Percentiles rank a stretch among this genome's conserved stretches.
phyloP scores from a whole-genome alignment of 2,888 invertebrate genomes.

The Cephus runcator region DNA sequence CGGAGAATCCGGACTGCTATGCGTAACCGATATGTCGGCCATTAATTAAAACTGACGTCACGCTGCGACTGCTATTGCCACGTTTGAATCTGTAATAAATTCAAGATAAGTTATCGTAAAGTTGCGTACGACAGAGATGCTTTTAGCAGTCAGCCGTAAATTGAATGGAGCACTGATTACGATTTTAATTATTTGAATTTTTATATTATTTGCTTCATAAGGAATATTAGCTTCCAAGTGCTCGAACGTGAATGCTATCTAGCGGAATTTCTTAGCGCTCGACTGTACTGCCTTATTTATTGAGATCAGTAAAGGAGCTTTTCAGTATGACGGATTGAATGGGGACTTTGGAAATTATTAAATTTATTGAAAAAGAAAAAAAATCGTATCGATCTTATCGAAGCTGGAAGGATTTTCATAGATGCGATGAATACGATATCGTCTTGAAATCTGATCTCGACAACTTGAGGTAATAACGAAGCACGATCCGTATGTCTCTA shows the following conservation, averaged over 20 bases:
- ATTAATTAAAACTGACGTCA: background rate
- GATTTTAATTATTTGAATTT: background rate
- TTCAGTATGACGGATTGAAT: background rate
- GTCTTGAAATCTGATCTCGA: background rate
- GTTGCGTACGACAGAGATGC: background rate
- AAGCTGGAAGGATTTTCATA: background rate
- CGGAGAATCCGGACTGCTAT: background rate
- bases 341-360: background rate
- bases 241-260: background rate
- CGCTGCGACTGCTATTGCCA: background rate
- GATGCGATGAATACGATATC: background rate
- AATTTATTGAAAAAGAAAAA: background rate
- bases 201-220: background rate
- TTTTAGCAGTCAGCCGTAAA: background rate
- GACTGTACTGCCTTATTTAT: background rate
- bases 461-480: background rate
- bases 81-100: background rate
- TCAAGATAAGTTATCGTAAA: background rate
- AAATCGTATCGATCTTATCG: background rate
- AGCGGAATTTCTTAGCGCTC: background rate
- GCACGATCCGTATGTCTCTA: background rate
- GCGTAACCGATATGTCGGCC: background rate
- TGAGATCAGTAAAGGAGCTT: background rate
- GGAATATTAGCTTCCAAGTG: background rate
- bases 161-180: background rate